Evolutionary conservation across 2,888 invertebrate genomes (phyloP), one percentile per base, ranked within the genome.

Genomic region (Chesias legatella): DNA sequence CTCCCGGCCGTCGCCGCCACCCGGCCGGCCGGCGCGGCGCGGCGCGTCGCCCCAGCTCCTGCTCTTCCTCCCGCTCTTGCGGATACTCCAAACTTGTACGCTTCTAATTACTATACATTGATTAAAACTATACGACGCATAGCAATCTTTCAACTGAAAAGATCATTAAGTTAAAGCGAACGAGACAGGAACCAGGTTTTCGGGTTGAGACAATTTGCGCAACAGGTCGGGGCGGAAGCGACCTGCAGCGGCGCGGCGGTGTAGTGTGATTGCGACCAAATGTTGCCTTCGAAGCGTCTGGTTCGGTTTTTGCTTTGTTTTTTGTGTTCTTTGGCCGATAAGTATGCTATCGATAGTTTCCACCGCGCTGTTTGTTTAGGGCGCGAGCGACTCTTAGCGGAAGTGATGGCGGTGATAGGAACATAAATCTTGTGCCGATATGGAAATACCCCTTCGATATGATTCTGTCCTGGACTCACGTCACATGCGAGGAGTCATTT

Each of bases 151-250:
- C n/a, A 24, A 32, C 33, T 42, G 35, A 30, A 44, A 44, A 42
- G 33, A 35, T 42, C 37, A 48, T 44, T 44, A 44, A 22, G 23
- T 23, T 20, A 28, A 22, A 31, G 22, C 10, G 22, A 20, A 36
- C 32, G 30, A 43, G 36, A 54, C 54, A 55, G 53, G 56, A 63
- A 63, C 60, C 53, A 58, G 43, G 44, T 56, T 48, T 45, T 39
- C 39, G 47, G 38, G 36, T 50, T 45, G 43, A 51, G 66, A 68
- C 70, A 72, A 76, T 84, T 85, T 85, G 85, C 80, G 85, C 85
- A 88, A 88, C 85, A 88, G 85, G 86, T 86, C 85, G 85, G 83
- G 83, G 79, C 86, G 86, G 86, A 88, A 86, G 79, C 79, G 86
- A 85, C 84, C 84, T 88, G 86, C 84, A 80, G 62, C 72, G 75